Evolutionary conservation across 2,113 vertebrate species (phyloP).

Genomic region (Scolopax mira): DNA sequence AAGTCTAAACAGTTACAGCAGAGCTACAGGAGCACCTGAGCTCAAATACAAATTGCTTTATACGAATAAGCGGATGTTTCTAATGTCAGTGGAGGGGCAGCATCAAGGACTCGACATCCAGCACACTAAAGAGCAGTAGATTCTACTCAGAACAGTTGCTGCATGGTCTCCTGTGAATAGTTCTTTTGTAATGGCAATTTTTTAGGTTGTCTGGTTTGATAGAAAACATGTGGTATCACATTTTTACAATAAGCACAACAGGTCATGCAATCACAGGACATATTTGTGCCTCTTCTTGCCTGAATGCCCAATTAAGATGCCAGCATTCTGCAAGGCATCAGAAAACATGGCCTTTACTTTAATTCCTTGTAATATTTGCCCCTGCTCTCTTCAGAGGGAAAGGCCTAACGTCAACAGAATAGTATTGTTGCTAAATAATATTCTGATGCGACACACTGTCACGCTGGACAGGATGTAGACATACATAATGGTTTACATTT

Average conservation of each 20-base stretch:
- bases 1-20: not conserved
- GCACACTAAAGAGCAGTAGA: not conserved
- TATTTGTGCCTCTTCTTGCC: not conserved
- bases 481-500: not conserved
- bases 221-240: not conserved
- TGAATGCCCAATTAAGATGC: not conserved
- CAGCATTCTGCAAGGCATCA: not conserved
- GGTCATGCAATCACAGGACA: not conserved
- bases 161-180: not conserved
- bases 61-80: not conserved
- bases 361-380: not conserved
- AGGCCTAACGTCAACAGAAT: not conserved
- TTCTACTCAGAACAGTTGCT: not conserved
- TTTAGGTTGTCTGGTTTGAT: not conserved
- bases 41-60: not conserved
- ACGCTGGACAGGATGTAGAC: not conserved
- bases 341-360: not conserved
- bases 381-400: not conserved
- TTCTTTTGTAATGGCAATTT: not conserved
- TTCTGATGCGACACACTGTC: not conserved
- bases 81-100: not conserved
- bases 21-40: not conserved
- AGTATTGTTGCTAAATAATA: not conserved
- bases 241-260: not conserved
- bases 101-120: not conserved